Conservation (phyloP, 2,113 vertebrate species). For the Sapayoa aenigma region DNA sequence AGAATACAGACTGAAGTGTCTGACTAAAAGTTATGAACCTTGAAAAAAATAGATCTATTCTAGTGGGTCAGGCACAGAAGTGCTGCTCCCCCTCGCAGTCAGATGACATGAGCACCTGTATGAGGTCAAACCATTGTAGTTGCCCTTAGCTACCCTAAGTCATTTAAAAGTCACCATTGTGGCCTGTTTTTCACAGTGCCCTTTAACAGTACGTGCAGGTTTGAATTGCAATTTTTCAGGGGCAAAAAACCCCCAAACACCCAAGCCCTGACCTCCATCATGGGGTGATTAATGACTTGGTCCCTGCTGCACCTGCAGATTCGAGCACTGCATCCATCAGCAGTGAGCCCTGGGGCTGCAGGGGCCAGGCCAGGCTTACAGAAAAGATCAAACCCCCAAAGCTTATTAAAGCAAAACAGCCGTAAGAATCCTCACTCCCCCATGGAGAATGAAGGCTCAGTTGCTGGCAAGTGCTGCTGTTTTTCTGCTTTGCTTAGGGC, state of each 20-base stretch:
- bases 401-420: conserved; percentile 17
- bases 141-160: not conserved
- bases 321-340: conserved; percentile 7
- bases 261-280: not conserved
- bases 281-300: conserved; percentile 15
- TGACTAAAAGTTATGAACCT: not conserved
- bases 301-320: not conserved
- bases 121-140: not conserved
- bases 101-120: not conserved
- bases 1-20: not conserved
- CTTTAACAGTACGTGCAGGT: not conserved
- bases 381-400: conserved; percentile 10
- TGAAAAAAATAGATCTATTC: not conserved
- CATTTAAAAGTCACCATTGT: not conserved
- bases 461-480: not conserved
- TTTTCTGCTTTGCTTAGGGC: not conserved
- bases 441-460: accelerated
- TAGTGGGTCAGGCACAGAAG: not conserved
- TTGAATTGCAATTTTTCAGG: not conserved
- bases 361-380: not conserved
- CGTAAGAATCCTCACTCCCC: not conserved
- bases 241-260: not conserved
- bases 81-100: not conserved
- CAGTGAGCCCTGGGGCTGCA: not conserved
- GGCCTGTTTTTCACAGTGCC: not conserved